Evolutionary conservation across 2,113 vertebrate genomes (phyloP).

Genomic region (Ptychochromis oligacanthus): DNA sequence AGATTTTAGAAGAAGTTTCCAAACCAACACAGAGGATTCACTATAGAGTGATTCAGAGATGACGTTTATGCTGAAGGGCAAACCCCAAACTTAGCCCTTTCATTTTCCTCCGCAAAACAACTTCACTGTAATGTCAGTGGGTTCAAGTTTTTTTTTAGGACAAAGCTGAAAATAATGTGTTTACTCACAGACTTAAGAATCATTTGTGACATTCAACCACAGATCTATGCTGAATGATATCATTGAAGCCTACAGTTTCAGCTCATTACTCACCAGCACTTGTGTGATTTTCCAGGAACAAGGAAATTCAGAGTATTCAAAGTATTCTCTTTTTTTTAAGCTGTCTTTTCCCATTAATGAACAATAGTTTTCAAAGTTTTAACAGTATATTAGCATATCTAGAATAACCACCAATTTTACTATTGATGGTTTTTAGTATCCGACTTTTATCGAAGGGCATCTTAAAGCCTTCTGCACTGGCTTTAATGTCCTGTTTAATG

Average conservation of each 20-base stretch:
- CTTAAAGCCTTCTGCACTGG: too few relatives aligned
- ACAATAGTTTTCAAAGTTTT: too few relatives aligned
- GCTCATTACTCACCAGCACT: background rate
- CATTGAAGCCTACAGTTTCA: background rate
- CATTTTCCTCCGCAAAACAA: background rate
- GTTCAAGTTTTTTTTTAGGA: background rate
- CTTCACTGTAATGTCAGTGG: background rate
- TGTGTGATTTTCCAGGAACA: background rate
- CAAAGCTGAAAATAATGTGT: background rate
- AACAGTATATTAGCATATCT: too few relatives aligned
- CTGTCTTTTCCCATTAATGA: too few relatives aligned
- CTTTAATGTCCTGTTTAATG: background rate
- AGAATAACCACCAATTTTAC: too few relatives aligned
- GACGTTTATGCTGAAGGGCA: slow-evolving; percentile 26
- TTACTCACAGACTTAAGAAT: background rate
- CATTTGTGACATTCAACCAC: background rate
- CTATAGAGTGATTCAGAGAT: slow-evolving; percentile 6
- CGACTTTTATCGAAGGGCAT: too few relatives aligned
- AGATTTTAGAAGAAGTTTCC: slow-evolving; percentile 12
- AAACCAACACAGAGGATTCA: slow-evolving; percentile 26
- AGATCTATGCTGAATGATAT: background rate
- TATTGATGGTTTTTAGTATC: too few relatives aligned
- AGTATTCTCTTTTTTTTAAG: background rate
- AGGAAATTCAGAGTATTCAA: background rate
- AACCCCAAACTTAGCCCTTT: slow-evolving; percentile 26